These are phyloP conservation scores for Lasioglossum albipes DNA, from an alignment of 1,140 invertebrate species.

Conservation along the genomic window DNA sequence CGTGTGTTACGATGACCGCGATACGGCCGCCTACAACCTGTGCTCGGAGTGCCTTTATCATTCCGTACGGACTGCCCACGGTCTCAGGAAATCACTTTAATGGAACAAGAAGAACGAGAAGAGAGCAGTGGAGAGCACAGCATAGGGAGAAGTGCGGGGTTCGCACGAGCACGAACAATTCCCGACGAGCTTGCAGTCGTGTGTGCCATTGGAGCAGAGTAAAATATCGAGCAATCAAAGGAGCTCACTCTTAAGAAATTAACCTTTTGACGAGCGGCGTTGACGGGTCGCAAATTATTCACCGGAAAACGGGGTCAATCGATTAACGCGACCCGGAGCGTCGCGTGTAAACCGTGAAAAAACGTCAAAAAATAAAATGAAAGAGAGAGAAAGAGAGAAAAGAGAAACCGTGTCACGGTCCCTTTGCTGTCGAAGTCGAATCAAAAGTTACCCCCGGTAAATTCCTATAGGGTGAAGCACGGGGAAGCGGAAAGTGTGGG, in stretches of 20 bases:
- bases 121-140: too few species aligned
- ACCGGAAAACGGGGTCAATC: constrained; percentile 19
- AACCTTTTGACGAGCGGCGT: not conserved
- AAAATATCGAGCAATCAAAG: not conserved
- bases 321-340: constrained; percentile 13
- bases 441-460: constrained; percentile 48
- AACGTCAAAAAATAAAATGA: not conserved
- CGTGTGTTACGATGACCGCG: constrained; percentile 24
- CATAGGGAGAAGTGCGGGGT: too few species aligned
- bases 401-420: not conserved
- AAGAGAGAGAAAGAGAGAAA: too few species aligned
- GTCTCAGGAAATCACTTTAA: not conserved
- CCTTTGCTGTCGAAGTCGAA: constrained; percentile 38
- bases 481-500: constrained; percentile 2
- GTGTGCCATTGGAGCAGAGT: too few species aligned
- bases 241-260: constrained; percentile 6
- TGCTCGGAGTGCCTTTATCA: not conserved
- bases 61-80: not conserved
- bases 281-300: not conserved
- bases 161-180: not conserved
- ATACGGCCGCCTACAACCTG: constrained; percentile 25
- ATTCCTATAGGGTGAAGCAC: constrained; percentile 23
- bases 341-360: constrained; percentile 9
- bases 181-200: too few species aligned
- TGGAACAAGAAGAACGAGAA: not conserved